Evolutionary conservation across 1,140 invertebrate species (phyloP), one percentile per base, ranked within the genome.

Genomic region (Eriocheir sinensis): DNA sequence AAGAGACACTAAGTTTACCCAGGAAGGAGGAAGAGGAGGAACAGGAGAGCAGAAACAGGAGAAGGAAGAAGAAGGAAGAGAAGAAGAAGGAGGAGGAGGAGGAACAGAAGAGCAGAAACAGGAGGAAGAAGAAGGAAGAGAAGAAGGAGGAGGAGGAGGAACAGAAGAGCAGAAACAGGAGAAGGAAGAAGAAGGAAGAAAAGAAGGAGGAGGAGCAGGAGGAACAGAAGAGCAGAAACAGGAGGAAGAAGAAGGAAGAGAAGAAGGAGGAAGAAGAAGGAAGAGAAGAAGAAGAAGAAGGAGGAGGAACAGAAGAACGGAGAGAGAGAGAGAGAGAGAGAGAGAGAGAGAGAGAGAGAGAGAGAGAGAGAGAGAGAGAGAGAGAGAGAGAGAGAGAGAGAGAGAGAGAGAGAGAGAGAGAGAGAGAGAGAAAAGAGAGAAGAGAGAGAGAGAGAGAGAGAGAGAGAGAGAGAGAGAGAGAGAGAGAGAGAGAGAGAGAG

Each of bases 311-410:
- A 27, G 27, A 27, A 72, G 60, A 72, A 27, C 9, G 60, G 27
- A 27, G 27, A 27, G 27, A 27, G 27, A 27, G 27, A 27, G 27
- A 27, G 27, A 27, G 27, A 27, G 27, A 27, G 27, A 27, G 27
- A 27, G 27, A 27, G 27, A 27, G 27, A 27, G 27, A 27, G 60
- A 72, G 60, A 72, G 60, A 72, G 60, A 72, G 60, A 72, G 60
- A 72, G 60, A 72, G 60, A 72, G 60, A 72, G 60, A 72, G 60
- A 72, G 60, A 72, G 60, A 72, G 60, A 72, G 60, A 72, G 60
- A 72, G 60, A 72, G 60, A 72, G 60, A 72, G 60, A 72, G 60
- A 72, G 60, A 72, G 60, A 72, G 60, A 72, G 60, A 72, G 60
- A 72, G 60, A 72, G 60, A 72, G 60, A 72, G 60, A 72, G 60